Conservation (phyloP, 1,140 invertebrate species). For the Bombus fervidus region DNA sequence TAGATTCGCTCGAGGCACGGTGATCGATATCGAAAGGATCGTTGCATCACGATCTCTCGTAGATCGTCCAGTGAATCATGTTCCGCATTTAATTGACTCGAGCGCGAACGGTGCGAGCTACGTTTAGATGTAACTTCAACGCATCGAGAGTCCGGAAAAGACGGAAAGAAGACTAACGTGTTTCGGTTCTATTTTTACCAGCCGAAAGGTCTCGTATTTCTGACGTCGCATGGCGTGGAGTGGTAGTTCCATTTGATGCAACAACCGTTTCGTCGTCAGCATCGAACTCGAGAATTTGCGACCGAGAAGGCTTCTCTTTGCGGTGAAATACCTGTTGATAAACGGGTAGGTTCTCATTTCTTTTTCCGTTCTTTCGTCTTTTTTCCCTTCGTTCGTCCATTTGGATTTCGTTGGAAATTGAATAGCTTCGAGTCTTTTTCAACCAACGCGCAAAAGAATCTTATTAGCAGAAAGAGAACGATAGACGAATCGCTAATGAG, state of each 20-base stretch:
- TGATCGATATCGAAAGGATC: neutral
- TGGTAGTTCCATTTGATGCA: slow-evolving; percentile 8
- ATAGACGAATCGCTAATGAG: too few relatives aligned
- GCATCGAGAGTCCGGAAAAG: slow-evolving; percentile 42
- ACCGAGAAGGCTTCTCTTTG: neutral
- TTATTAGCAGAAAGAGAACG: too few relatives aligned
- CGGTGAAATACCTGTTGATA: too few relatives aligned
- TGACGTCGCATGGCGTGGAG: neutral
- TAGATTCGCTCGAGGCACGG: neutral
- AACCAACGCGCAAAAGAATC: too few relatives aligned
- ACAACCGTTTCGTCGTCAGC: neutral
- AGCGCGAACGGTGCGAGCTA: slow-evolving; percentile 6
- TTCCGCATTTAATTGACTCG: slow-evolving; percentile 55
- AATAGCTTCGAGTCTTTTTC: too few relatives aligned
- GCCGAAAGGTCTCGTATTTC: slow-evolving; percentile 52
- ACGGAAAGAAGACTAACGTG: slow-evolving; percentile 50
- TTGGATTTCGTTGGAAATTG: too few relatives aligned
- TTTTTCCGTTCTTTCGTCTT: too few relatives aligned
- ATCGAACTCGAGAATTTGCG: neutral
- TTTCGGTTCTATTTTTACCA: slow-evolving; percentile 42
- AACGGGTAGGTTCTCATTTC: too few relatives aligned
- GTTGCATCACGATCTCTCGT: slow-evolving; percentile 41
- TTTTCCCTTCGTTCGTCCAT: too few relatives aligned
- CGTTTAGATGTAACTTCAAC: slow-evolving; percentile 47
- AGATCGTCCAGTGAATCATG: slow-evolving; percentile 48